Percentiles rank a stretch among this genome's conserved stretches.
Conservation (phyloP, 2,113 vertebrate species). For the Lanius ludovicianus region DNA sequence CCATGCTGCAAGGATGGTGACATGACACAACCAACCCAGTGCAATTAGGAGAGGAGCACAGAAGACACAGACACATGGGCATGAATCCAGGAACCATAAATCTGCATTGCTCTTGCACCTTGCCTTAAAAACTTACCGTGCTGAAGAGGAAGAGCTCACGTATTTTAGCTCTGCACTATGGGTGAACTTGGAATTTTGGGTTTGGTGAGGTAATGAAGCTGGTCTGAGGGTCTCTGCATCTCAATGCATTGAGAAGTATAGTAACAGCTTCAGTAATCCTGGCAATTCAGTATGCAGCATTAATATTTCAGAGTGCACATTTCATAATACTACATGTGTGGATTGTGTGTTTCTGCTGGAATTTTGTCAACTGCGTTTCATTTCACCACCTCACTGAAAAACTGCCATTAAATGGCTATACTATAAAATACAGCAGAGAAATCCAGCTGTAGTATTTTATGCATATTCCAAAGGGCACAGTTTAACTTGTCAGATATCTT, state of each 20-base stretch:
- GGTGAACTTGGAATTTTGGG: background rate
- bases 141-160: background rate
- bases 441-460: background rate
- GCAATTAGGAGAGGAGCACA: background rate
- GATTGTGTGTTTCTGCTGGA: background rate
- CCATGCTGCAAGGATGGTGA: background rate
- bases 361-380: background rate
- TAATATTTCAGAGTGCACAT: background rate
- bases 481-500: background rate
- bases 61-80: background rate
- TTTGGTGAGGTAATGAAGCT: background rate
- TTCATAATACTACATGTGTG: background rate
- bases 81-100: background rate
- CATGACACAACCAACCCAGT: too few species aligned
- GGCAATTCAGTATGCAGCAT: background rate
- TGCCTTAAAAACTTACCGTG: background rate
- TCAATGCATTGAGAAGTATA: background rate
- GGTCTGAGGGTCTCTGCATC: background rate
- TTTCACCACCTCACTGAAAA: background rate
- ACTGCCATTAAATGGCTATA: background rate
- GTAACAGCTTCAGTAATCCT: background rate
- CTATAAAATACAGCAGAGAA: background rate
- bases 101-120: rapidly evolving
- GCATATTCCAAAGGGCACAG: background rate
- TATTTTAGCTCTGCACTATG: background rate